Evolutionary conservation across 2,797 vertebrate genomes (phyloP), one percentile per base, ranked within the genome.

Genomic region (Echeneis naucrates): DNA sequence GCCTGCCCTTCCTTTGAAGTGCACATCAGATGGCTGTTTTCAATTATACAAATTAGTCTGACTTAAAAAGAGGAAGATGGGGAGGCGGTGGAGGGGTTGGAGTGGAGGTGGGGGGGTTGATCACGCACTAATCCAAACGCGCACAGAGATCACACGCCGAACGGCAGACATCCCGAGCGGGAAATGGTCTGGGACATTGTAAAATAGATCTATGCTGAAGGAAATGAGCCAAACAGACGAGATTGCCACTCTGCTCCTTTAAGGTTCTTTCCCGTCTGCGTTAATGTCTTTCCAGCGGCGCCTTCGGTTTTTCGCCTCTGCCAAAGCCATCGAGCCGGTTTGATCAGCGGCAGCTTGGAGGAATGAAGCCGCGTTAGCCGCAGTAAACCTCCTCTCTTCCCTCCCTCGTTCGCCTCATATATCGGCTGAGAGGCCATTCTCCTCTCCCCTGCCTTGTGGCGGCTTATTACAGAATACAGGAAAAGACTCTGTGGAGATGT

Each of bases 11-110:
- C 81, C 68, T 88, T 77, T 89, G 82, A 89, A 88, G 74, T 8
- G 0, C 76, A 82, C 88, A 83, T 89, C 87, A 87, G 68, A 87
- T 78, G 84, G 54, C 70, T 78, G 73, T 80, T 87, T 89, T 90
- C 84, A 90, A 88, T 88, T 84, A 89, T 87, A 89, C 81, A 90
- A 88, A 88, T 89, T 74, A 82, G 73, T 62, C 73, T 50, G 77
- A 84, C 68, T 84, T 75, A 59, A n/a, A n/a, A n/a, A 76, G 72
- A 71, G n/a, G 50, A 6, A 30, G 3, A 6, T 6, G 66, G 51
- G 68, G 27, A 11, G 2, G 40, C 1, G 5, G n/a, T n/a, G n/a
- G n/a, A n/a, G 40, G 14, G 71, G 68, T n/a, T n/a, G n/a, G n/a
- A n/a, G n/a, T 16, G 42, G 38, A 6, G 38, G 16, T 72, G 71